A percentile compares a stretch with the other conserved stretches of the same genome.
Evolutionary conservation across 2,113 vertebrate genomes (phyloP).

Genomic region (Lichenostomus cassidix): DNA sequence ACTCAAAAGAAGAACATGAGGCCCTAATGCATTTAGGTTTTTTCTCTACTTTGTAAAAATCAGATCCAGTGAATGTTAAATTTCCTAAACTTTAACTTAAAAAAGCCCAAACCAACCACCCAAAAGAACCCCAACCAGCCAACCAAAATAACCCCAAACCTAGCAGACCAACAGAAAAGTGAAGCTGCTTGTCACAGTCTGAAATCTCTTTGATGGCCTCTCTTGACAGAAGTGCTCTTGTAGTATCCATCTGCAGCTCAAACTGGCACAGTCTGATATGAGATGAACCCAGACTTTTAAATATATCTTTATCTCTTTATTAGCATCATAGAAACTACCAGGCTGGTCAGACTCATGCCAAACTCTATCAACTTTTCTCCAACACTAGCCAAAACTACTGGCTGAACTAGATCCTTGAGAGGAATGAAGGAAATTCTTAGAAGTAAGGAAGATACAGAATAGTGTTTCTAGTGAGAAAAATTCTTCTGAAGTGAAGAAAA

Average conservation of each 20-base stretch:
- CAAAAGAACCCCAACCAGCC: no score
- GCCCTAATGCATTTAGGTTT: rapidly evolving
- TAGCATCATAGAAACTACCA: neutral
- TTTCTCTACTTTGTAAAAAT: neutral
- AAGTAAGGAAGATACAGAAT: neutral
- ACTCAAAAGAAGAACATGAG: neutral
- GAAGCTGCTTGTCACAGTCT: neutral
- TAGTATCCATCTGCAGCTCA: neutral
- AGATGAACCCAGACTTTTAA: neutral
- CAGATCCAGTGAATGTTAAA: neutral
- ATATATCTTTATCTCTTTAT: neutral
- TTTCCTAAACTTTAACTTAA: neutral
- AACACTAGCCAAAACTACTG: neutral
- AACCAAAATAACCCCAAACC: neutral
- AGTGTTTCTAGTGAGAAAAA: neutral
- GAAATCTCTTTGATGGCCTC: neutral
- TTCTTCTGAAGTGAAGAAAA: neutral
- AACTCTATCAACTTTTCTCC: neutral
- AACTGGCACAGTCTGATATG: neutral
- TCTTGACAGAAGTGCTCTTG: neutral
- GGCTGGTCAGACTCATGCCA: neutral
- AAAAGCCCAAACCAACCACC: neutral
- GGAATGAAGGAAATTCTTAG: neutral
- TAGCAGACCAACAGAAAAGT: neutral
- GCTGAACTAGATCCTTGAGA: neutral